Evolutionary conservation across 2,888 invertebrate species (phyloP).

Genomic region (Microctonus aethiopoides): DNA sequence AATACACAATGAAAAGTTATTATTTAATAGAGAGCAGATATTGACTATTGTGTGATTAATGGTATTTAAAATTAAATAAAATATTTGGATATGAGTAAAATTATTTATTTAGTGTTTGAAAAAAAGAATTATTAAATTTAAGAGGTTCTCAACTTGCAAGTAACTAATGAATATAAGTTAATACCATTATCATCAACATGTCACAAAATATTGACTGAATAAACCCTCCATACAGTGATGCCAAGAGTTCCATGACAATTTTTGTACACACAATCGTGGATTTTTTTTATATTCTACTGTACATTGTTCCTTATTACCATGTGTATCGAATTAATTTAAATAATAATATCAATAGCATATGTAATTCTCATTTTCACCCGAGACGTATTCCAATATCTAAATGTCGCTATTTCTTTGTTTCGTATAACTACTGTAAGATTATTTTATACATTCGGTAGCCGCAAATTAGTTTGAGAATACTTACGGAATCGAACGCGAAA

Average conservation of each 20-base stretch:
- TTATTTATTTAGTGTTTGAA: background rate
- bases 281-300: too few species aligned
- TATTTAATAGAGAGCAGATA: too few species aligned
- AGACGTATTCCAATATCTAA: background rate
- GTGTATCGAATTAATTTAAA: background rate
- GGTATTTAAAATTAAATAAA: too few species aligned
- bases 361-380: background rate
- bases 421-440: slow-evolving; percentile 7
- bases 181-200: background rate
- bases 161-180: background rate
- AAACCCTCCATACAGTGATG: background rate
- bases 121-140: slow-evolving; percentile 10
- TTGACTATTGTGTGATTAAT: too few species aligned
- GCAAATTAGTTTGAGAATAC: slow-evolving; percentile 1
- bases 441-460: background rate
- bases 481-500: background rate
- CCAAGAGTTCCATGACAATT: background rate
- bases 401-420: slow-evolving; percentile 11
- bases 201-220: background rate
- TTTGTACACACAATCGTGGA: background rate
- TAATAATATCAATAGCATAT: background rate
- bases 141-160: slow-evolving; percentile 33
- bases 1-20: too few species aligned
- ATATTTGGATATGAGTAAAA: background rate
- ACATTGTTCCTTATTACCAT: background rate